Conservation (phyloP, 2,797 vertebrate genomes). For the Galagoides demidoff region DNA sequence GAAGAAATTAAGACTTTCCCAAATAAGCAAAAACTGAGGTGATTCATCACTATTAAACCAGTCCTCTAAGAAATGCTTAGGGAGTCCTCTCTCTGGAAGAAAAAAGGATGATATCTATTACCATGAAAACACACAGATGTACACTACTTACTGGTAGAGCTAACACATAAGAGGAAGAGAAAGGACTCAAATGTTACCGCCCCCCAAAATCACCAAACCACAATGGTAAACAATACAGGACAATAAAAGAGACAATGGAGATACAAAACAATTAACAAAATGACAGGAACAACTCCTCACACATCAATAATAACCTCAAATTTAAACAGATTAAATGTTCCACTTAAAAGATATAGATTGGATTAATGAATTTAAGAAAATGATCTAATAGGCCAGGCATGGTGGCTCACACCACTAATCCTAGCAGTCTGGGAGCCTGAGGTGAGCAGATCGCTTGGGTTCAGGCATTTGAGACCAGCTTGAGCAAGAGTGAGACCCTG, state of each 20-base stretch:
- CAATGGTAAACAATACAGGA: neutral
- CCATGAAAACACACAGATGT: neutral
- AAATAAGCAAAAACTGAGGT: neutral
- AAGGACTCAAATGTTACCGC: neutral
- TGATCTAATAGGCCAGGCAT: too few species aligned
- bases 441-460: too few species aligned
- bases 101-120: neutral
- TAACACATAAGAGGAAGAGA: neutral
- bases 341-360: neutral
- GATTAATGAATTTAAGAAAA: neutral
- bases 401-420: too few species aligned
- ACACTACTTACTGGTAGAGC: neutral
- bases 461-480: too few species aligned
- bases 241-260: neutral
- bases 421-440: too few species aligned
- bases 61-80: neutral
- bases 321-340: neutral
- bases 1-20: neutral
- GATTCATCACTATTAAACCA: neutral
- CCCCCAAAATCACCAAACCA: neutral
- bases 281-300: neutral
- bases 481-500: too few species aligned
- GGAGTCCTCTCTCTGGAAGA: neutral
- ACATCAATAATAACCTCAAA: neutral
- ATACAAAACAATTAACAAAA: neutral